Base-by-base conservation (phyloP, 1,140 invertebrate species). In the Cryptotermes secundus region DNA sequence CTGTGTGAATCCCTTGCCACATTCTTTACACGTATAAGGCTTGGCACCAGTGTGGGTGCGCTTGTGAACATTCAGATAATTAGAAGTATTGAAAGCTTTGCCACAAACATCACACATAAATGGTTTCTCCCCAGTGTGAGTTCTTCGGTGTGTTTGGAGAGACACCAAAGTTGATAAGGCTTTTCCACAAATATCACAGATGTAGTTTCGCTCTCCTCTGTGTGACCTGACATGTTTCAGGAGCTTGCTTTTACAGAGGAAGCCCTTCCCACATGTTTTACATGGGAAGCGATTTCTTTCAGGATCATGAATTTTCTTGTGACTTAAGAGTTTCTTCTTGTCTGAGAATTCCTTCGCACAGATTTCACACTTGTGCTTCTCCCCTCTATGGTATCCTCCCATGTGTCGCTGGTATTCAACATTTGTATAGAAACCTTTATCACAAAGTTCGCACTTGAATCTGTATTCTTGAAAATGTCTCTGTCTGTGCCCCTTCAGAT, bases 261-360 rank as follows among this genome's bases (percentile, higher is more conserved):
- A 82, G 24, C 38, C 45, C 87, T 96, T 97, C 0, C 92, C 92
- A 87, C 96, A 97, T 9, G 94, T 90, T 84, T 96, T 95, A 87
- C 96, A 97, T 35, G 92, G 91, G 82, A 95, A 92, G 87, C 96
- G 96, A 59, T 87, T 86, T 80, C 31, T 72, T 10, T 49, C 84
- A 19, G 72, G 45, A 42, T 88, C 87, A 79, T 89, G 89, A 89
- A 91, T 89, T 65, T 92, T 49, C 38, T n/a, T 82, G 38, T 82
- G 81, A 1, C 2, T 6, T 45, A 82, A 19, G 2, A 82, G 42
- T n/a, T 82, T 26, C 42, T 24, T 4, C n/a, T 82, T 45, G 1
- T 45, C n/a, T 82, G 35, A 42, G 16, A 42, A 82, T 19, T 31
- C 36, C 38, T 82, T 82, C 19, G 53, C 42, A 38, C 87, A 87